Conservation (phyloP, 2,888 invertebrate species). For the Ophioninae sp. region DNA sequence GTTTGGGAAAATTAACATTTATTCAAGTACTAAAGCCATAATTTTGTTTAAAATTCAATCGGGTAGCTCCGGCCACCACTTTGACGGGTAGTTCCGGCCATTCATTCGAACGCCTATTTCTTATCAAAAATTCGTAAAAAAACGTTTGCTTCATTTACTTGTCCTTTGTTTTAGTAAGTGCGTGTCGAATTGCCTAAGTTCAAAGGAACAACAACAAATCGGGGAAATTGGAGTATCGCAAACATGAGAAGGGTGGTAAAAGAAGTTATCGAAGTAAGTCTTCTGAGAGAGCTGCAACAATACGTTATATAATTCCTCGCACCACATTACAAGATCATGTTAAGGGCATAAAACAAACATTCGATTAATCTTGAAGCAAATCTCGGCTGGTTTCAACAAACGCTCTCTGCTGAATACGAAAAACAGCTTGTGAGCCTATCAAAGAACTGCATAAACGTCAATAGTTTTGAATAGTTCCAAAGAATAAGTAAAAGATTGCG, state of each 20-base stretch:
- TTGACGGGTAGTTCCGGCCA: not conserved
- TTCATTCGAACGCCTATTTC: not conserved
- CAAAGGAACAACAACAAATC: too few relatives aligned
- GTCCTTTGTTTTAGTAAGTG: not conserved
- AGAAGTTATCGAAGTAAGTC: too few relatives aligned
- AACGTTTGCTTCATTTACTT: conserved; percentile 5
- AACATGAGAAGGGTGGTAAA: too few relatives aligned
- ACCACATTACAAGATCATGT: not conserved
- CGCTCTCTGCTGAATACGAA: conserved; percentile 6
- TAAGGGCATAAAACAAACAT: conserved; percentile 3
- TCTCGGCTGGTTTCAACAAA: conserved; percentile 6
- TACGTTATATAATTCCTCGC: too few relatives aligned
- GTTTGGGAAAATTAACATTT: too few relatives aligned
- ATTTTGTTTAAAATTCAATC: not conserved
- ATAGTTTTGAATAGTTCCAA: not conserved
- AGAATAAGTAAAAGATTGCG: not conserved
- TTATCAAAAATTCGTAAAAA: conserved; percentile 1
- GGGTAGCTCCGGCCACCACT: conserved; percentile 1
- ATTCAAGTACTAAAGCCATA: not conserved
- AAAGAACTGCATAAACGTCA: too few relatives aligned
- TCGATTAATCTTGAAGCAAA: conserved; percentile 12
- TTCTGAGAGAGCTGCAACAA: too few relatives aligned
- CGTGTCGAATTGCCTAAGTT: too few relatives aligned
- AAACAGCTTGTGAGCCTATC: not conserved
- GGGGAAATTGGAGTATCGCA: too few relatives aligned